Conservation (phyloP, 2,113 vertebrate species). For the Chionis minor region DNA sequence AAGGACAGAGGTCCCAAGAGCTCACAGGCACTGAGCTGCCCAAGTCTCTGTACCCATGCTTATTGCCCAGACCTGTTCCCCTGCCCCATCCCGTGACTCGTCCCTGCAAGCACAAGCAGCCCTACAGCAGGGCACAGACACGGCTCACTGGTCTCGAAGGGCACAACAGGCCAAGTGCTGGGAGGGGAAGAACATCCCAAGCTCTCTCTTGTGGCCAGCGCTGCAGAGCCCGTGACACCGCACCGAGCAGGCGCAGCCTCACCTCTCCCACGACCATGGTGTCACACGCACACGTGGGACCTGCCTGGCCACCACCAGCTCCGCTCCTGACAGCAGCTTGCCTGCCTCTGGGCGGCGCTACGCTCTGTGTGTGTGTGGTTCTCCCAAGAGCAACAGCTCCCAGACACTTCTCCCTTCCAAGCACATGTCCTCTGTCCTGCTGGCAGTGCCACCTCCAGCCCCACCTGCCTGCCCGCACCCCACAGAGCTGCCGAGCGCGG, state of each 20-base stretch:
- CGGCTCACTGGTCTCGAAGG: constrained; percentile 26
- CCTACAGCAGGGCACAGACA: background rate
- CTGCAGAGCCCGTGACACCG: background rate
- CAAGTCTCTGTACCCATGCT: accelerated
- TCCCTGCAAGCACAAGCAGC: background rate
- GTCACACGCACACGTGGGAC: accelerated
- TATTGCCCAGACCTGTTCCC: background rate
- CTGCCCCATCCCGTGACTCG: accelerated
- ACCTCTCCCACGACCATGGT: accelerated
- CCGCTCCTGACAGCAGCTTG: background rate
- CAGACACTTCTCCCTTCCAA: background rate
- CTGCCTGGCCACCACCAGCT: background rate
- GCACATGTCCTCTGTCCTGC: accelerated
- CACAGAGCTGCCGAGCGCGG: accelerated
- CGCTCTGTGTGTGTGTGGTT: accelerated
- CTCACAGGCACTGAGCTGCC: background rate
- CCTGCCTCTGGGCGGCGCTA: background rate
- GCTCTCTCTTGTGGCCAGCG: accelerated
- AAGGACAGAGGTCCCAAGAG: background rate
- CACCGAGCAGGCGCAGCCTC: background rate
- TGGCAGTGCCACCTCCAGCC: background rate
- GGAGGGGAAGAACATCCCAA: too few relatives aligned
- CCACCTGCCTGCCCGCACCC: background rate
- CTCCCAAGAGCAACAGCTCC: background rate
- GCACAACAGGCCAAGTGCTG: background rate